Conservation (phyloP, 2,113 vertebrate genomes). For the Heloderma charlesbogerti region DNA sequence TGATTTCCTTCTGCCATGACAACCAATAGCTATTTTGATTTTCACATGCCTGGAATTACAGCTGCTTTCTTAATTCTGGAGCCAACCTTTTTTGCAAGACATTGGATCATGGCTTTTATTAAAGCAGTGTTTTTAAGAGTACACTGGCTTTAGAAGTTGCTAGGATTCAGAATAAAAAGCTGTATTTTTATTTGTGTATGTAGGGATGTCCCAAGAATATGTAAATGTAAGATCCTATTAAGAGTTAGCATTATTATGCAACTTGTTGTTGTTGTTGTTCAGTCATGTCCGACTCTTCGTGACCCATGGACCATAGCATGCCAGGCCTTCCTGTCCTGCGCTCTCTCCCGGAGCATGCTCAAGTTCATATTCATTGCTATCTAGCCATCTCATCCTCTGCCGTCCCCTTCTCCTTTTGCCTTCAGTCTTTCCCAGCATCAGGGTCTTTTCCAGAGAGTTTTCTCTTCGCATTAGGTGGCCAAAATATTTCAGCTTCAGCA, state of each 20-base stretch:
- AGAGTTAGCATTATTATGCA: background rate
- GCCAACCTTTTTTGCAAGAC: background rate
- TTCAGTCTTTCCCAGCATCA: no score
- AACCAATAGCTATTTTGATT: background rate
- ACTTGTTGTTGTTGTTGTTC: no score
- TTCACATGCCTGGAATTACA: background rate
- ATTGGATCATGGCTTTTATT: background rate
- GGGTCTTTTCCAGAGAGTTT: no score
- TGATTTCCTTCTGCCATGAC: background rate
- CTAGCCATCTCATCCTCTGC: no score
- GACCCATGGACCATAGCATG: no score
- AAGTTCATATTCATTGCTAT: no score
- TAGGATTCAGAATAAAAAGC: background rate
- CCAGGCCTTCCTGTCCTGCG: no score
- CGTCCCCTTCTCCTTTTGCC: no score
- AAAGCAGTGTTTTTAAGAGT: background rate
- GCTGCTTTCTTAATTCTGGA: conserved; percentile 19
- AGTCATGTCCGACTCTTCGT: no score
- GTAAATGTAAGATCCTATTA: background rate
- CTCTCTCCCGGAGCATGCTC: no score
- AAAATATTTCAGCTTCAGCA: no score
- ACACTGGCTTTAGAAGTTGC: background rate
- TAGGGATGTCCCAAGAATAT: background rate
- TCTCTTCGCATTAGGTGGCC: no score
- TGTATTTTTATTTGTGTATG: background rate